Conservation (phyloP, 1,140 invertebrate genomes). For the Berghia stephanieae region DNA sequence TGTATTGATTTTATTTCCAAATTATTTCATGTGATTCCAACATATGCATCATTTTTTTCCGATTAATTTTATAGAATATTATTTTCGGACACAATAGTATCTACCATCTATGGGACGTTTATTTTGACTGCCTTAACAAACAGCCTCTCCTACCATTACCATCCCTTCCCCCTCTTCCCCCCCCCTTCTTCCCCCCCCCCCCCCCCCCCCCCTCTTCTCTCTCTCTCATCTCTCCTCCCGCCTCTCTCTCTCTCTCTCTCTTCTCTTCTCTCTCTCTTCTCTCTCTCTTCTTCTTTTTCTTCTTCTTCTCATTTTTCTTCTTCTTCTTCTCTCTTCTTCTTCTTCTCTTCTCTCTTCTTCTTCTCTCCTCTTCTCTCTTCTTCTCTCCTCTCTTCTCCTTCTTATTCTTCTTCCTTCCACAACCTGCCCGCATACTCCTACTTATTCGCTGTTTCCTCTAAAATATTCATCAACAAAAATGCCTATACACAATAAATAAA, state of each 20-base stretch:
- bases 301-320: background rate
- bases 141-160: too few species aligned
- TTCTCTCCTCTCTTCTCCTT: background rate
- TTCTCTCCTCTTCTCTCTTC: background rate
- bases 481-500: too few species aligned
- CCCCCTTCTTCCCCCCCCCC: background rate
- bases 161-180: background rate
- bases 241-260: background rate
- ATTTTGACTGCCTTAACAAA: too few species aligned
- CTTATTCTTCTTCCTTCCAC: slow-evolving; percentile 10
- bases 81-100: too few species aligned
- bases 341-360: background rate
- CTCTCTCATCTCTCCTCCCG: background rate
- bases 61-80: too few species aligned
- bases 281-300: background rate
- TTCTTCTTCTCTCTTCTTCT: background rate
- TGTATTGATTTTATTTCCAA: too few species aligned
- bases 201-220: background rate
- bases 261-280: background rate
- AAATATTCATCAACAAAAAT: too few species aligned
- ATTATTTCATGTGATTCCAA: too few species aligned
- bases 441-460: too few species aligned
- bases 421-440: too few species aligned
- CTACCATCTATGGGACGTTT: too few species aligned
- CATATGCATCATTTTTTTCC: too few species aligned